These are phyloP conservation scores for Acanthococcus lagerstroemiae DNA, from an alignment of 2,888 invertebrate genomes.

Conservation along the genomic window DNA sequence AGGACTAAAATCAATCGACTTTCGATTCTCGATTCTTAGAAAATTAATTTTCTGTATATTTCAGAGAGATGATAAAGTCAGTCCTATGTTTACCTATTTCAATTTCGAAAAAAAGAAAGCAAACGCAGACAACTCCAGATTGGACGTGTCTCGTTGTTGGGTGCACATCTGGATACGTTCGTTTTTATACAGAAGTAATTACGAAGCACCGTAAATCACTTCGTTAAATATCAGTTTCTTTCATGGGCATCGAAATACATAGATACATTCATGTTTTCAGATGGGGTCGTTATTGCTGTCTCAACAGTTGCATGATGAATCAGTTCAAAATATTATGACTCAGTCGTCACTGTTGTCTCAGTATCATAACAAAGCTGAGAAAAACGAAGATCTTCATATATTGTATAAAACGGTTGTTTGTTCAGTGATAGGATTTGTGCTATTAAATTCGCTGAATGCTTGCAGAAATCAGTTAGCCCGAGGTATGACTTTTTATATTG, in stretches of 20 bases:
- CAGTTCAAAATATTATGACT: slow-evolving; percentile 46
- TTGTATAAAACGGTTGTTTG: slow-evolving; percentile 62
- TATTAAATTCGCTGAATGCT: slow-evolving; percentile 68
- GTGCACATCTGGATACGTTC: slow-evolving; percentile 69
- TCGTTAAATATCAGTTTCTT: background rate
- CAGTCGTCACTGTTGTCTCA: slow-evolving; percentile 28
- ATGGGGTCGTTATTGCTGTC: slow-evolving; percentile 68
- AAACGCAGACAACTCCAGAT: slow-evolving; percentile 60
- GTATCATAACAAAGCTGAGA: slow-evolving; percentile 40
- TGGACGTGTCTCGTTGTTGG: slow-evolving; percentile 90
- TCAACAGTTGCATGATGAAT: slow-evolving; percentile 74
- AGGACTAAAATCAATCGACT: background rate
- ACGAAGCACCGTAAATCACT: no score
- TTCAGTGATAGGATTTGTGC: slow-evolving; percentile 61
- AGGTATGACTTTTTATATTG: slow-evolving; percentile 56
- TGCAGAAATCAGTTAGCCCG: slow-evolving; percentile 68
- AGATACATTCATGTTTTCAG: slow-evolving; percentile 41
- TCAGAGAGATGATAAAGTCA: slow-evolving; percentile 46
- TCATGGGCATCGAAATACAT: background rate
- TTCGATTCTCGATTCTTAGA: background rate
- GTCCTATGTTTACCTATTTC: slow-evolving; percentile 47
- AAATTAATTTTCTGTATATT: background rate
- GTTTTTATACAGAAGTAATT: slow-evolving; percentile 75
- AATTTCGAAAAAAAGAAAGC: slow-evolving; percentile 45
- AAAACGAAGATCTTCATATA: slow-evolving; percentile 62